Evolutionary conservation across 1,140 invertebrate genomes (phyloP), one percentile per base, ranked within the genome.

Genomic region (Scaptomyza pallida): DNA sequence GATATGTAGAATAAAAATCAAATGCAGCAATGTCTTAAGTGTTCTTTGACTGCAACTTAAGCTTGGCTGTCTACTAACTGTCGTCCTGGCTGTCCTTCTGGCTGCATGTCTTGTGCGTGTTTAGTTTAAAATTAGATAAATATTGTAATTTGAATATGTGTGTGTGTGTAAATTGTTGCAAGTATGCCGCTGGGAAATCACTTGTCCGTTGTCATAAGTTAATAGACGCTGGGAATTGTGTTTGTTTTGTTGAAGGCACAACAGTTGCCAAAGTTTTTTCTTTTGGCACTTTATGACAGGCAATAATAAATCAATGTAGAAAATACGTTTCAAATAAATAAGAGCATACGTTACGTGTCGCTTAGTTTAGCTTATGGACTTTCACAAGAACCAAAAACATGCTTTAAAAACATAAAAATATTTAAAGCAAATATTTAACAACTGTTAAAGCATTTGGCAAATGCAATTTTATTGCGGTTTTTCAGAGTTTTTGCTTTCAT

Each of bases 121-220:
- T 86, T 69, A 65, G 73, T 51, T 71, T 57, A 65, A 81, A 86
- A 86, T 86, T 81, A 88, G 77, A 86, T 88, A 86, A 86, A 88
- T 86, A 78, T 75, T 78, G 88, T 86, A 81, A 86, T 86, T 86
- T 75, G 65, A 74, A 80, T 70, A 71, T 76, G 76, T 75, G 75
- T 69, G 64, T 76, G 76, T 82, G 78, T 79, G 64, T 74, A 79
- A 75, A 76, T 77, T 85, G 81, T 65, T 52, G 77, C 70, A 77
- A 81, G 62, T 61, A 60, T 52, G 40, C 81, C 82, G 26, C 30
- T 40, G 81, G 78, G 81, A 86, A 86, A 86, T 86, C 81, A 86
- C 50, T 50, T 69, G 73, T 62, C 77, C 77, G 82, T 86, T 86
- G 82, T 86, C 77, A 86, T 48, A 55, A 86, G 69, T 81, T 86